Base-by-base conservation (phyloP, 2,113 vertebrate genomes). In the Upupa epops region DNA sequence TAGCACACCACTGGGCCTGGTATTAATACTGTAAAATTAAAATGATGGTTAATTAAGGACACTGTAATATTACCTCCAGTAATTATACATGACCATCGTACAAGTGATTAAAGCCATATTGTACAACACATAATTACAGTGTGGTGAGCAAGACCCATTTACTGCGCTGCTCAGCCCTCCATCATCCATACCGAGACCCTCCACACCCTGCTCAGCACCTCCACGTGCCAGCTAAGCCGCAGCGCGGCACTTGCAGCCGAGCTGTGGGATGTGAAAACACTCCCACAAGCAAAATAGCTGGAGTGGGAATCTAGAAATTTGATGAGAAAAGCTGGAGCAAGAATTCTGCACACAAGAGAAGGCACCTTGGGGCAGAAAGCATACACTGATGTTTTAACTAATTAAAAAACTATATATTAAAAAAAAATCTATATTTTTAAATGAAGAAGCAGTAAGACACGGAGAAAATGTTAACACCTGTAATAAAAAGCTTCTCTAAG, bases 21-120 rank as follows among this genome's bases (percentile, higher is more conserved):
- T 10, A 26, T 86, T 90, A 89, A 80, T 68, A 56, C 68, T 59
- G 83, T 45, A 54, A 55, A 91, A 95, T 95, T 94, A 88, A 93
- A 87, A 46, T 24, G 32, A 66, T 59, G 51, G 74, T 65, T 93
- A 94, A 93, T 95, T 76, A 84, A 89, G 87, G 89, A 66, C 21
- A 55, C 45, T 74, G 75, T 81, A 71, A 32, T 76, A 83, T 65
- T 71, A 69, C 58, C 73, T 77, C 21, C 61, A 64, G 56, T 82
- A 84, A 90, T 88, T 83, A 60, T 8, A 89, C 20, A 28, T 1
- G 34, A 32, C 46, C 76, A 77, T 76, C 80, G 69, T 20, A 46
- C 31, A 69, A 55, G 81, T 49, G 61, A 93, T 82, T 79, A 61
- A 89, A 64, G 81, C 42, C 55, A 54, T 31, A 66, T 32, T 68